Percentiles rank a stretch among this genome's conserved stretches.
These are phyloP conservation scores for Pseudochaenichthys georgianus DNA, from an alignment of 2,797 vertebrate genomes.

Conservation along the genomic window DNA sequence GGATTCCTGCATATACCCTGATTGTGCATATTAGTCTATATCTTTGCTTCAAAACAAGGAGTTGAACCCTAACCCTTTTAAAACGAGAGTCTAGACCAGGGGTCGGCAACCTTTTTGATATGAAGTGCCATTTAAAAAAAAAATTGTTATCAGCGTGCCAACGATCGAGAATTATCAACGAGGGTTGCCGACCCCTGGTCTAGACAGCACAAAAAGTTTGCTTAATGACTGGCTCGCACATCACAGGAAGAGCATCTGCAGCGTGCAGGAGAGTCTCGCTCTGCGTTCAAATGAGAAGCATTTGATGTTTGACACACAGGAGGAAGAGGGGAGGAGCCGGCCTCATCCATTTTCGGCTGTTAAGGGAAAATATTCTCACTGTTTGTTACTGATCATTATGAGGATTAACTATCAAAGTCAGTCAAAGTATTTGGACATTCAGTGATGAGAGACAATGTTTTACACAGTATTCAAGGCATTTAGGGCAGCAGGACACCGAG, in stretches of 20 bases:
- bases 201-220: slow-evolving; percentile 35
- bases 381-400: slow-evolving; percentile 46
- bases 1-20: no score
- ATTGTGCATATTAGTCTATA: not conserved
- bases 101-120: no score
- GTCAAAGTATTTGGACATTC: slow-evolving; percentile 28
- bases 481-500: not conserved
- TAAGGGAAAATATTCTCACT: slow-evolving; percentile 25
- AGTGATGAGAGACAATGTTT: slow-evolving; percentile 26
- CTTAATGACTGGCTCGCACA: slow-evolving; percentile 52
- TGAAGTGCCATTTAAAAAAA: no score
- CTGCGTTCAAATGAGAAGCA: slow-evolving; percentile 42
- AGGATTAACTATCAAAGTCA: slow-evolving; percentile 40
- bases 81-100: slow-evolving; percentile 24
- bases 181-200: not conserved
- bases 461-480: slow-evolving; percentile 12
- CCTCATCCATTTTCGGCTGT: slow-evolving; percentile 40
- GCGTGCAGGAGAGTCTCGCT: slow-evolving; percentile 25
- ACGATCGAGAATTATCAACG: no score
- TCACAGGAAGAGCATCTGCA: slow-evolving; percentile 42
- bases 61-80: not conserved
- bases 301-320: slow-evolving; percentile 66
- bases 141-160: no score
- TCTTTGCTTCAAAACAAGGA: not conserved
- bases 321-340: slow-evolving; percentile 29